Evolutionary conservation across 2,797 vertebrate species (phyloP).

Genomic region (Pseudomugil gertrudae): DNA sequence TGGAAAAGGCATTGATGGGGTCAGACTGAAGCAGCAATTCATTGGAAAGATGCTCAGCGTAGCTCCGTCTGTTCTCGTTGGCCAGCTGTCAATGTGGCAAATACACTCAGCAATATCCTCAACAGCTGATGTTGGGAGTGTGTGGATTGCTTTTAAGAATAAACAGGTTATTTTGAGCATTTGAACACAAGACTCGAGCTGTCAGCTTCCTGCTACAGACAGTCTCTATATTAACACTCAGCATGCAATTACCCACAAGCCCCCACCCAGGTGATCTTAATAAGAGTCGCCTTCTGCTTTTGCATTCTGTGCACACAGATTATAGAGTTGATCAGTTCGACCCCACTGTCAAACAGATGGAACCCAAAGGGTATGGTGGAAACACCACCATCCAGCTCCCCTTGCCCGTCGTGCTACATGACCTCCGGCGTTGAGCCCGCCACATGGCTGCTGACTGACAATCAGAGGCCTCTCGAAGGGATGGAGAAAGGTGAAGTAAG

Average conservation of each 20-base stretch:
- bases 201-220: constrained; percentile 12
- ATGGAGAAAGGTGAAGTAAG: neutral
- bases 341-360: constrained; percentile 57
- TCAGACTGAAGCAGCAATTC: too few relatives aligned
- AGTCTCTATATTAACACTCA: constrained; percentile 9
- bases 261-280: constrained; percentile 23
- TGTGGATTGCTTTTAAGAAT: neutral
- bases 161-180: constrained; percentile 1
- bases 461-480: constrained; percentile 11
- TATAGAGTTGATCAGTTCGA: constrained; percentile 14
- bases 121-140: neutral
- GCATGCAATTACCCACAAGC: constrained; percentile 7
- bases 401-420: constrained; percentile 29
- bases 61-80: neutral
- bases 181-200: neutral
- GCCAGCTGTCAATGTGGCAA: neutral
- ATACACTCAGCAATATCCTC: neutral
- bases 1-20: neutral
- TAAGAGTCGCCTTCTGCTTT: constrained; percentile 28
- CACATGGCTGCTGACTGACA: constrained; percentile 21
- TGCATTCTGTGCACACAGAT: constrained; percentile 31
- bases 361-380: constrained; percentile 30
- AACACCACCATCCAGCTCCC: constrained; percentile 16
- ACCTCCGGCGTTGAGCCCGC: constrained; percentile 46
- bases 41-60: neutral